Conservation (phyloP, 92 coral and sea anemone species). For the Virgularia gustaviana region DNA sequence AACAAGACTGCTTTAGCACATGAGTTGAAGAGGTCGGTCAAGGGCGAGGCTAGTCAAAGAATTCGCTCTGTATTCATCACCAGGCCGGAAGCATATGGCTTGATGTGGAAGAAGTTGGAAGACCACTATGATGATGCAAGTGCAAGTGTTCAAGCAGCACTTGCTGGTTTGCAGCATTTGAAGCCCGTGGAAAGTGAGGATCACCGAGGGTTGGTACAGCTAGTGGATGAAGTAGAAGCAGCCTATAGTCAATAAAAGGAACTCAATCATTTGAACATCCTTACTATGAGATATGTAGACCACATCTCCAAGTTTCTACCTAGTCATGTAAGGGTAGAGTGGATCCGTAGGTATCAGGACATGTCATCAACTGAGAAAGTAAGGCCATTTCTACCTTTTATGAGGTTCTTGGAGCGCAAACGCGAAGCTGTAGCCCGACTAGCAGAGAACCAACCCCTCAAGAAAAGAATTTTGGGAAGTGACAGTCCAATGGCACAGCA, state of each 20-base stretch:
- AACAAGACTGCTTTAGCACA: slow-evolving; percentile 55
- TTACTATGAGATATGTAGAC: slow-evolving; percentile 61
- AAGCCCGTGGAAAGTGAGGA: slow-evolving; percentile 50
- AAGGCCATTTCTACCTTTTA: slow-evolving; percentile 53
- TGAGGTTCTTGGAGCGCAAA: slow-evolving; percentile 60
- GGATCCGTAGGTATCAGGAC: slow-evolving; percentile 58
- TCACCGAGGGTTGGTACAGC: slow-evolving; percentile 45
- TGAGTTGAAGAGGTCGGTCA: slow-evolving; percentile 55
- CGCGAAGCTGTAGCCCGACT: slow-evolving; percentile 54
- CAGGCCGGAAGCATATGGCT: slow-evolving; percentile 62
- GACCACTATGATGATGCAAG: slow-evolving; percentile 54
- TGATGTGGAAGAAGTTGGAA: slow-evolving; percentile 61
- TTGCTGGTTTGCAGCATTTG: slow-evolving; percentile 47
- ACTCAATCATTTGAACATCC: slow-evolving; percentile 30
- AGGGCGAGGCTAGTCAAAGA: slow-evolving; percentile 46
- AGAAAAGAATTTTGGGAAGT: too few species aligned
- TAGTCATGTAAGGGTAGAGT: slow-evolving; percentile 46
- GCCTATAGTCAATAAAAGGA: slow-evolving; percentile 56
- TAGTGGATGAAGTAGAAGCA: slow-evolving; percentile 61
- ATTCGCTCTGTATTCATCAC: slow-evolving; percentile 60
- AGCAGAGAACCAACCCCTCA: slow-evolving; percentile 54
- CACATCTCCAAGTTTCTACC: slow-evolving; percentile 47
- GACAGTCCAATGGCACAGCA: too few species aligned
- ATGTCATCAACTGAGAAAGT: slow-evolving; percentile 52
- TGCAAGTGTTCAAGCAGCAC: slow-evolving; percentile 59